Conservation (phyloP, 2,113 vertebrate species). For the Gymnogyps californianus region DNA sequence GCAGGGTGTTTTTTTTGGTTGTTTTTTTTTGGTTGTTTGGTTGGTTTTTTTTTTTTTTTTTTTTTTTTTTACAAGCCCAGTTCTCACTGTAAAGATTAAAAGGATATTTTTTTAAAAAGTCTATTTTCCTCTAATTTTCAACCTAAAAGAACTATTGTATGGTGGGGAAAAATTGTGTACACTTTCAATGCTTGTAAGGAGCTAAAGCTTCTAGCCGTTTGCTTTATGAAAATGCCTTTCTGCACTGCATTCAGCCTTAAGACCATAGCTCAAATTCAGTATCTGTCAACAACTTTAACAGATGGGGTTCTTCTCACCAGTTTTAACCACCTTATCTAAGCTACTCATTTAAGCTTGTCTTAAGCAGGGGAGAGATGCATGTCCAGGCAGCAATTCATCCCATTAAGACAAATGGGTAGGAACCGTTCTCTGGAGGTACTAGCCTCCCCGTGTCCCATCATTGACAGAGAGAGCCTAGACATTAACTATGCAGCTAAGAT, state of each 20-base stretch:
- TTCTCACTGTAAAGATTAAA: background rate
- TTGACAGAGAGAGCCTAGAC: background rate
- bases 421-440: background rate
- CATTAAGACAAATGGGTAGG: background rate
- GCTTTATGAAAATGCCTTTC: background rate
- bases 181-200: background rate
- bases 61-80: background rate
- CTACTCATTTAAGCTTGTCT: background rate
- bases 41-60: background rate
- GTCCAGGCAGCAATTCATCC: background rate
- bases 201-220: background rate
- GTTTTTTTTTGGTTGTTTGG: too few species aligned
- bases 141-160: background rate
- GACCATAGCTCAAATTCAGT: background rate
- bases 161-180: accelerated
- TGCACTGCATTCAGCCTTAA: background rate
- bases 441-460: background rate
- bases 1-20: too few species aligned
- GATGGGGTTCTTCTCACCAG: background rate
- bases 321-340: background rate
- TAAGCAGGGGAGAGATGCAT: background rate
- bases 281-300: background rate
- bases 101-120: background rate
- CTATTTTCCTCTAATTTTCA: background rate
- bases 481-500: background rate